Conservation (phyloP, 1,140 invertebrate species). For the Bathynomus jamesi region DNA sequence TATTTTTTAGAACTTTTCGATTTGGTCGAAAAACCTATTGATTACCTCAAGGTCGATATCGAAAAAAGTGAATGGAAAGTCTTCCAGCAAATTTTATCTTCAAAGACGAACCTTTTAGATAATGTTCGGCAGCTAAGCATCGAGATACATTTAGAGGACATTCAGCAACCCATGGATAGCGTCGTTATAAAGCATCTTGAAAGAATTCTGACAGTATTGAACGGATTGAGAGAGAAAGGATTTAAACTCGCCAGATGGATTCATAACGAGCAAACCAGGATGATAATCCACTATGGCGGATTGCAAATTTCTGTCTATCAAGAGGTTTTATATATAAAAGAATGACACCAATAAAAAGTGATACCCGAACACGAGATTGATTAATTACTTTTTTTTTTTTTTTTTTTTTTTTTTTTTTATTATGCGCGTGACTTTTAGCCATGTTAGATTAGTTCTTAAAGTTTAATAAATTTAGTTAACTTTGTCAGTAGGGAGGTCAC, state of each 20-base stretch:
- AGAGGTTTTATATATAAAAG: background rate
- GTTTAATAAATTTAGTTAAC: too few species aligned
- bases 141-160: conserved; percentile 1
- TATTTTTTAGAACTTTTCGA: background rate
- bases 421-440: too few species aligned
- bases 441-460: too few species aligned
- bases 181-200: background rate
- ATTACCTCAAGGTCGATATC: conserved; percentile 15
- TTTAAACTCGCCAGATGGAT: background rate
- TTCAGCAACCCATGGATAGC: background rate
- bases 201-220: background rate
- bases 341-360: too few species aligned
- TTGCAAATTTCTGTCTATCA: background rate
- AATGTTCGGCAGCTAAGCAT: background rate
- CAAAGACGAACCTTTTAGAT: background rate
- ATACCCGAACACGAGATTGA: too few species aligned
- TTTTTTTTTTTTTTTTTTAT: too few species aligned
- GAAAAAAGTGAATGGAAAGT: conserved; percentile 7
- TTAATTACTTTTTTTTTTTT: too few species aligned
- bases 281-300: background rate
- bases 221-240: background rate
- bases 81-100: background rate
- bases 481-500: too few species aligned
- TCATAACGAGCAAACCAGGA: background rate
- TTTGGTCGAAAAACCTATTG: background rate